These are phyloP conservation scores for Scaptomyza montana DNA, from an alignment of 1,140 invertebrate species.

Conservation along the genomic window DNA sequence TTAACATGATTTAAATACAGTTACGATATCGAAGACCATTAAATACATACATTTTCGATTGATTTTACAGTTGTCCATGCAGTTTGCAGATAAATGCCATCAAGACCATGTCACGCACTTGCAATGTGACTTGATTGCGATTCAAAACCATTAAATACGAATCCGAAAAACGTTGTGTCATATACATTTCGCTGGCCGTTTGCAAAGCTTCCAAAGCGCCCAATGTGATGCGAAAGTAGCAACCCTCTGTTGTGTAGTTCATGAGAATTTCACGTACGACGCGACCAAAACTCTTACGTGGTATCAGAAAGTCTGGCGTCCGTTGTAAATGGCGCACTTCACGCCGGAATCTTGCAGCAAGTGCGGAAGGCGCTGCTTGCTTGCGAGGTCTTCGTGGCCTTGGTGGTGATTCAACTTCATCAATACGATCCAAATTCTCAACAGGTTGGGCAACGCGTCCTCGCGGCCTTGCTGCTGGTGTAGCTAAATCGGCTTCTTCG, in stretches of 20 bases:
- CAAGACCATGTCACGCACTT: constrained; percentile 86
- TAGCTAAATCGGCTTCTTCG: no score
- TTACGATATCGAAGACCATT: no score
- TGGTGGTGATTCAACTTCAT: not conserved
- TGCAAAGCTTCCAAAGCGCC: constrained; percentile 86
- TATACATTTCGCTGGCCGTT: constrained; percentile 89
- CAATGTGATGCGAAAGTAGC: constrained; percentile 84
- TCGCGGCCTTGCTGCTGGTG: no score
- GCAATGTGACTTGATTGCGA: constrained; percentile 90
- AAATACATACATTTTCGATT: not conserved
- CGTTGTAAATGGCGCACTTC: constrained; percentile 2
- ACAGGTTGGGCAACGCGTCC: no score
- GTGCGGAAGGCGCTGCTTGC: not conserved
- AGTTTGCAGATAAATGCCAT: constrained; percentile 4
- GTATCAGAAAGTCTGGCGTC: constrained; percentile 38
- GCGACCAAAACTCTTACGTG: constrained; percentile 59
- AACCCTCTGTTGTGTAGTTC: not conserved
- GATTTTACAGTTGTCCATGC: constrained; percentile 4
- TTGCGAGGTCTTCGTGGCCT: constrained; percentile 7
- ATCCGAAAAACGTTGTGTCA: constrained; percentile 91
- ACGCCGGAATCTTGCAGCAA: not conserved
- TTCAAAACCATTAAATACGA: constrained; percentile 88
- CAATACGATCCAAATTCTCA: no score
- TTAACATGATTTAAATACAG: no score
- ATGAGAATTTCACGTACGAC: constrained; percentile 61